These are phyloP conservation scores for Papilio elwesi DNA, from an alignment of 2,888 invertebrate species.

Conservation along the genomic window DNA sequence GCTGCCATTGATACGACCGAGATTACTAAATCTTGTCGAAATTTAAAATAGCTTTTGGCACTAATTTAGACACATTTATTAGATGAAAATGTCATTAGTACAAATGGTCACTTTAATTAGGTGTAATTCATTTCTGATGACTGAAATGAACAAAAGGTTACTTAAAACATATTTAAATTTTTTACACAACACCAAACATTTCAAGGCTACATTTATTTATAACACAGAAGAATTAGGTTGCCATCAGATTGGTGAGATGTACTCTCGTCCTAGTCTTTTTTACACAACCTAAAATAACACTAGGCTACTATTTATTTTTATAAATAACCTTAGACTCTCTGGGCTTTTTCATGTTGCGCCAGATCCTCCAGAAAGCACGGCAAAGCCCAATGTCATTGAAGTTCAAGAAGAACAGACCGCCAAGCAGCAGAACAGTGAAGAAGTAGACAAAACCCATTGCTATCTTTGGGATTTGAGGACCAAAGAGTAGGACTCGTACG, in stretches of 20 bases:
- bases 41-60: too few relatives aligned
- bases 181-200: not conserved
- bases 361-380: slow-evolving; percentile 87
- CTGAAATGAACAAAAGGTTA: not conserved
- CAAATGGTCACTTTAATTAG: not conserved
- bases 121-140: not conserved
- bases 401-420: slow-evolving; percentile 88
- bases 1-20: too few relatives aligned
- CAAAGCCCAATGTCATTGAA: slow-evolving; percentile 91
- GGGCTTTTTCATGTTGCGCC: slow-evolving; percentile 80
- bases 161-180: too few relatives aligned
- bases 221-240: too few relatives aligned
- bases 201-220: not conserved
- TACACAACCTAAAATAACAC: not conserved
- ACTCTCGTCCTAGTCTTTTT: not conserved
- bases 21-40: too few relatives aligned
- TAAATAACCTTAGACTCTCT: slow-evolving; percentile 35
- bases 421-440: slow-evolving; percentile 66
- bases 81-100: not conserved
- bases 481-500: slow-evolving; percentile 49
- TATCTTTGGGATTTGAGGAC: slow-evolving; percentile 85
- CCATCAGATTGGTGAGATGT: too few relatives aligned
- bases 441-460: slow-evolving; percentile 85
- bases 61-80: too few relatives aligned
- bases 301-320: not conserved